phyloP scores from a whole-genome alignment of 2,888 invertebrate species.

The Calliopum simillimum region DNA sequence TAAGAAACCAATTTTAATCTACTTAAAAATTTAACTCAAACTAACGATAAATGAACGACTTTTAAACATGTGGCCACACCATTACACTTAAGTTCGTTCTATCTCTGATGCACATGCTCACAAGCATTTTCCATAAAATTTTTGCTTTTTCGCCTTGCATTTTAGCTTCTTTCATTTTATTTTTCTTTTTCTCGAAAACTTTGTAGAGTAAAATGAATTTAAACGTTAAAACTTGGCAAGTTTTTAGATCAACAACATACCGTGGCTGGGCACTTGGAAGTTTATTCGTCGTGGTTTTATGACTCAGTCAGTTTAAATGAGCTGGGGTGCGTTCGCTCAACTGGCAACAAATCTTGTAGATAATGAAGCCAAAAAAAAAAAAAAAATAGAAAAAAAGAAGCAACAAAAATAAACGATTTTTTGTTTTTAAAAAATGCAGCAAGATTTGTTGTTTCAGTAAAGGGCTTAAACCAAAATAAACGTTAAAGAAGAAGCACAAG shows the following conservation, averaged over 20 bases:
- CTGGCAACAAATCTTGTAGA: constrained; percentile 5
- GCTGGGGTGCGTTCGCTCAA: background rate
- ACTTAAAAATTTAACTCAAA: too few species aligned
- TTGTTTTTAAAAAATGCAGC: too few species aligned
- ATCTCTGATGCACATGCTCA: background rate
- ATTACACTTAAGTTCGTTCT: background rate
- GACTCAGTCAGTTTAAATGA: constrained; percentile 6
- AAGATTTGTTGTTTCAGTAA: too few species aligned
- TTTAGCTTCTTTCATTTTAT: background rate
- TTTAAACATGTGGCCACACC: background rate
- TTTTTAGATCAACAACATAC: background rate
- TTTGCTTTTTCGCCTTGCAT: background rate
- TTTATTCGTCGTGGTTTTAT: constrained; percentile 1
- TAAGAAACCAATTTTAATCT: too few species aligned
- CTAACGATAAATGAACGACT: background rate
- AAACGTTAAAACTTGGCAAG: constrained; percentile 21
- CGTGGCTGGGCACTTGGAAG: background rate
- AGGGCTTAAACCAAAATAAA: too few species aligned
- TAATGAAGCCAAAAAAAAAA: background rate
- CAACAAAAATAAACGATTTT: background rate
- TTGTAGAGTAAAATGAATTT: constrained; percentile 21
- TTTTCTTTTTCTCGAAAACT: constrained; percentile 4
- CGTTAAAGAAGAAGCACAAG: too few species aligned
- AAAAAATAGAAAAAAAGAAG: background rate
- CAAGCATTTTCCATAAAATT: constrained; percentile 5